Percentiles rank a stretch among this genome's conserved stretches.
These are phyloP conservation scores for Catamblyrhynchus diadema DNA, from an alignment of 2,797 vertebrate genomes.

Conservation along the genomic window DNA sequence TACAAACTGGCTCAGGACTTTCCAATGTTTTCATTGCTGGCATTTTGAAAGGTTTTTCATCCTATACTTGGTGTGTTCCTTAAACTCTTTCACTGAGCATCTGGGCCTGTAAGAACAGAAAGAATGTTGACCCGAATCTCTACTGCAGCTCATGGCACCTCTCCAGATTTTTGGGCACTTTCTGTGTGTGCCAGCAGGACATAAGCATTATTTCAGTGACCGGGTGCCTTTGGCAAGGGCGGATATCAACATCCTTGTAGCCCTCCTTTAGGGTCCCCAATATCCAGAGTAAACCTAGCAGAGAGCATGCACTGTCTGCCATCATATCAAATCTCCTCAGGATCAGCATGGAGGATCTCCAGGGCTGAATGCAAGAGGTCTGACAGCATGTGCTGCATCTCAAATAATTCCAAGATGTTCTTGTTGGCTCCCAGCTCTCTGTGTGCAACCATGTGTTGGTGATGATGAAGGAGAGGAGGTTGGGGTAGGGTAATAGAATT, in stretches of 20 bases:
- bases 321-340: not conserved
- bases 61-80: not conserved
- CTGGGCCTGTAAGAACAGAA: not conserved
- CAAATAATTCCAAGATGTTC: slow-evolving; percentile 1
- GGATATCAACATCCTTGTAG: not conserved
- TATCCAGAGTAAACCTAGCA: not conserved
- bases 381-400: not conserved
- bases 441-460: not conserved
- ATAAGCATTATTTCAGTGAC: not conserved
- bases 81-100: not conserved
- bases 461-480: slow-evolving; percentile 6
- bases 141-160: not conserved
- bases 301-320: not conserved
- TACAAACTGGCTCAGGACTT: not conserved
- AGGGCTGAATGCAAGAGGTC: not conserved
- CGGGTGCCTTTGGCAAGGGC: not conserved
- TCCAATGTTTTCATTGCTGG: not conserved
- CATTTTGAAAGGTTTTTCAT: not conserved
- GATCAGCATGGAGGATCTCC: not conserved
- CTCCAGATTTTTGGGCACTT: not conserved
- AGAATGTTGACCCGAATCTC: not conserved
- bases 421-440: not conserved
- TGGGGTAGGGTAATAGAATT: slow-evolving; percentile 1
- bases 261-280: not conserved
- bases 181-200: not conserved